Evolutionary conservation across 2,888 invertebrate species (phyloP).

Genomic region (Chrysopilus asiliformis): DNA sequence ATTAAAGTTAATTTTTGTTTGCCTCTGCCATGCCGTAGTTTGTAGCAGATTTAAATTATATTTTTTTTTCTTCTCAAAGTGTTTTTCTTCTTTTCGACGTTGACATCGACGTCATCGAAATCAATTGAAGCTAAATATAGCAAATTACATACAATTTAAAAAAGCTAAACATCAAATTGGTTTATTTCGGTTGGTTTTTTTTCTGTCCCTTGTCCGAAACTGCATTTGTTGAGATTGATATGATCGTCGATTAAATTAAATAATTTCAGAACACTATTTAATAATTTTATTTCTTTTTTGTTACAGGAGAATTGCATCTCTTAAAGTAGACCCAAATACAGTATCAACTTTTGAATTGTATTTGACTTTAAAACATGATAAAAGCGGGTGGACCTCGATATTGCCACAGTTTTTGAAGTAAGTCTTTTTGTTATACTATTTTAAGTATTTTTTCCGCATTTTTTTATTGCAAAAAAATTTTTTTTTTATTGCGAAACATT

Average conservation of each 20-base stretch:
- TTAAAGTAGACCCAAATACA: constrained; percentile 75
- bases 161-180: neutral
- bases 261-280: neutral
- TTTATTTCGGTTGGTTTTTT: neutral
- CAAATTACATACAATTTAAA: no score
- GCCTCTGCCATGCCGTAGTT: no score
- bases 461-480: no score
- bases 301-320: constrained; percentile 56
- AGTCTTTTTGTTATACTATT: constrained; percentile 35
- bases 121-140: neutral
- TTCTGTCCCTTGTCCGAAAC: neutral
- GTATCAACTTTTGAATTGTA: constrained; percentile 85
- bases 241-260: no score
- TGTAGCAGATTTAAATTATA: no score
- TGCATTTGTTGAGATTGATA: neutral
- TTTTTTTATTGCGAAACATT: no score
- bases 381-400: constrained; percentile 73
- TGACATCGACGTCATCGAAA: neutral
- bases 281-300: constrained; percentile 6
- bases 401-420: constrained; percentile 83
- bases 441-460: constrained; percentile 5
- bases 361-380: constrained; percentile 74
- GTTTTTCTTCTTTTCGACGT: neutral
- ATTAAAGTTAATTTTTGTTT: constrained; percentile 6
- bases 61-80: neutral